Conservation (phyloP, 2,888 invertebrate genomes). For the Brachycybe producta region DNA sequence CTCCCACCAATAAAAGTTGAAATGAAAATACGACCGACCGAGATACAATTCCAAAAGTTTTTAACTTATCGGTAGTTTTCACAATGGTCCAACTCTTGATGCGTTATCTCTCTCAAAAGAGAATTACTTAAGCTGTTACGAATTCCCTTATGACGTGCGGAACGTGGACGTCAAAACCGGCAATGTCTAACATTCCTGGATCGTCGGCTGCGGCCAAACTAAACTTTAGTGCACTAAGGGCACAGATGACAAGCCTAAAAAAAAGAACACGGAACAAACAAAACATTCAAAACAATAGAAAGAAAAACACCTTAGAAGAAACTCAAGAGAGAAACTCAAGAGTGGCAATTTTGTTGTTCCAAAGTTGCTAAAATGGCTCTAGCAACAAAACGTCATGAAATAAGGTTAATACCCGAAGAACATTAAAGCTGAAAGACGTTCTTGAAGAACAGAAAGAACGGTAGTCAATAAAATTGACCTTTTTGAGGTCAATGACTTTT, state of each 20-base stretch:
- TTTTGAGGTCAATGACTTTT: no score
- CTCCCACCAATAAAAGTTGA: no score
- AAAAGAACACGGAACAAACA: slow-evolving; percentile 1
- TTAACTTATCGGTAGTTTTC: not conserved
- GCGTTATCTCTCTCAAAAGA: slow-evolving; percentile 12
- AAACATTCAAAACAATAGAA: not conserved
- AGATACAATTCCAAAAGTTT: no score
- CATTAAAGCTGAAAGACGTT: no score
- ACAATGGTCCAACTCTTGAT: not conserved
- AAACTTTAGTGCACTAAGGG: slow-evolving; percentile 17
- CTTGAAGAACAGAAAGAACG: no score
- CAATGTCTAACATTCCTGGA: slow-evolving; percentile 21
- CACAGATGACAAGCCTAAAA: slow-evolving; percentile 24
- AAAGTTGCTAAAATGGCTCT: no score
- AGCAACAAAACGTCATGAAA: no score
- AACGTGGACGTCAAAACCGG: slow-evolving; percentile 22
- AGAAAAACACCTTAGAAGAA: not conserved
- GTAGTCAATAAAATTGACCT: no score
- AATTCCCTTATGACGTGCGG: slow-evolving; percentile 23
- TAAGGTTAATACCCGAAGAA: no score
- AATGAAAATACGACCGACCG: no score
- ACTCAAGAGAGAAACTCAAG: no score
- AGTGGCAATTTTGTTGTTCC: no score
- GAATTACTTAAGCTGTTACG: slow-evolving; percentile 38
- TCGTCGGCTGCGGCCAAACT: slow-evolving; percentile 18